Base-by-base conservation (phyloP, 2,888 invertebrate genomes). In the Dromius quadrimaculatus region DNA sequence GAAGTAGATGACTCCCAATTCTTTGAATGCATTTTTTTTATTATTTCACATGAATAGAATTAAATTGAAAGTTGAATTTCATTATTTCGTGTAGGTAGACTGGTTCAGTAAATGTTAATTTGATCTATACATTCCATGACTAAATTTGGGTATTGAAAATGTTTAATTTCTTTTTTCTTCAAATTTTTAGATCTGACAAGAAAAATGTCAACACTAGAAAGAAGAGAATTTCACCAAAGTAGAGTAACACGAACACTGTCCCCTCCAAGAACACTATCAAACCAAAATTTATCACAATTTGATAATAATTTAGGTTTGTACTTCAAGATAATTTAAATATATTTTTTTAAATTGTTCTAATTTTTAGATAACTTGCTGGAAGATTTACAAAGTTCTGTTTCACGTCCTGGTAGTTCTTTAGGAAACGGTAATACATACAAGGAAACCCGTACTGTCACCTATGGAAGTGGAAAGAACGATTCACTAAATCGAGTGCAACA, bases 321-420 rank as follows among this genome's bases (percentile, higher is more conserved):
- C 4, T 5, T 17, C 13, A 43, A 32, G 32, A 5, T 32, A 9
- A 6, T 5, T 32, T 32, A 32, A 47, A 20, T 32, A 34, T 15
- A 64, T 66, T 65, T 62, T 71, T 41, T 75, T 76, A n/a, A n/a
- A n/a, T n/a, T n/a, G n/a, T n/a, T n/a, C n/a, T n/a, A n/a, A n/a
- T n/a, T n/a, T n/a, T 9, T 74, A 81, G 83, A 83, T 78, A 76
- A 82, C 74, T 74, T 83, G 47, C 74, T 83, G 61, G 82, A 83
- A 76, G 83, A 83, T 73, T 76, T 83, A 8, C 83, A 83, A 75
- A 83, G 79, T 71, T 82, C 83, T 1, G 82, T 83, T 5, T 79
- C 81, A 1, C 77, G 81, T 11, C 81, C 83, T 13, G 79, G 79
- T 5, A 80, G 81, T 71, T 78, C 81, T 13, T 69, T 81, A 69